These are phyloP conservation scores for Corythaeola cristata DNA, from an alignment of 2,113 vertebrate genomes.

Conservation along the genomic window DNA sequence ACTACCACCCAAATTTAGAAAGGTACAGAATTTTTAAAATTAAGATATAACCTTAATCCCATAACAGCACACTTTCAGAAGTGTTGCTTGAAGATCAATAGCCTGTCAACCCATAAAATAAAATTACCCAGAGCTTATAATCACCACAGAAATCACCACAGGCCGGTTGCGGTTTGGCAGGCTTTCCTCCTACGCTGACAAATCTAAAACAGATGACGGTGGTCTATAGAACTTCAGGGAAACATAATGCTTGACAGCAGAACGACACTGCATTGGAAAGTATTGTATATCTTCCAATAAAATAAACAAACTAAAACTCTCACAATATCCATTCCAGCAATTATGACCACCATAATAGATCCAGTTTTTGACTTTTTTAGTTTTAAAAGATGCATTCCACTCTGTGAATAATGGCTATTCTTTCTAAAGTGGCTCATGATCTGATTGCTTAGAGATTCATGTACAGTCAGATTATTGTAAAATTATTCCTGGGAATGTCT, in stretches of 20 bases:
- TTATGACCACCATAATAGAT: not conserved
- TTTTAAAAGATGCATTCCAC: not conserved
- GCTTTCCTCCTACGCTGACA: not conserved
- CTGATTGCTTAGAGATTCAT: not conserved
- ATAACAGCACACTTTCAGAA: not conserved
- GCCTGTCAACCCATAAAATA: not conserved
- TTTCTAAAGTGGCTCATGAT: not conserved
- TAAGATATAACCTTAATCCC: not conserved
- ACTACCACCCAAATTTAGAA: not conserved
- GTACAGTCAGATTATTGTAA: not conserved
- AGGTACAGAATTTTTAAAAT: not conserved
- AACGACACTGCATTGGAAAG: not conserved
- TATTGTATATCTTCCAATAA: not conserved
- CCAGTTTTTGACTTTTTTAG: not conserved
- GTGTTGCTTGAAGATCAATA: not conserved
- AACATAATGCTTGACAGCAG: not conserved
- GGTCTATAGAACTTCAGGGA: not conserved
- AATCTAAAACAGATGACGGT: not conserved
- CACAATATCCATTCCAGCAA: not conserved
- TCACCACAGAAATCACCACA: not conserved
- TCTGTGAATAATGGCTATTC: not conserved
- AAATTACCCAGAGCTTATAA: not conserved
- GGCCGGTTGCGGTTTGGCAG: not conserved
- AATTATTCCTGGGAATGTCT: not conserved
- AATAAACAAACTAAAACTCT: not conserved